Evolutionary conservation across 2,888 invertebrate species (phyloP), one percentile per base, ranked within the genome.

Genomic region (Rhamnusium bicolor): DNA sequence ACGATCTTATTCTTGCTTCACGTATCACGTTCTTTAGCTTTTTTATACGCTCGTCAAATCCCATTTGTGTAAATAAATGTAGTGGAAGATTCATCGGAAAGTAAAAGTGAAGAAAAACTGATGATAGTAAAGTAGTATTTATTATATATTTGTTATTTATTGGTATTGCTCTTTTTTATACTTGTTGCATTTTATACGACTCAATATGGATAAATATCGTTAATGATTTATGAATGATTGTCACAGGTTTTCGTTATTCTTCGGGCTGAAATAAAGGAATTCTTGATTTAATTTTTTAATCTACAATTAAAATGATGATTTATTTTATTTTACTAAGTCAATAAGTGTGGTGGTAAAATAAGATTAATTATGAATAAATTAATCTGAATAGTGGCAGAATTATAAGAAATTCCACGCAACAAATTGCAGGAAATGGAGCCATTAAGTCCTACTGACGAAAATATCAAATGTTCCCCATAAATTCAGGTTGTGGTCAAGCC

Each of bases 81-180:
- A 21, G 19, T 21, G 61, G 12, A 61, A 47, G 61, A 61, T 46
- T 40, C 19, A 61, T 7, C 5, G 10, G 40, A 62, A 19, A 71
- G 47, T 68, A 21, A 53, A 53, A 54, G 18, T 24, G 49, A 16
- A 47, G 21, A 54, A 58, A 60, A 60, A 58, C 14, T 10, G 5
- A 29, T 10, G 27, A 53, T 65, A 27, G 14, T 53, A 67, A 14
- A 56, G 19, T 67, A 40, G 54, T 67, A 51, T 53, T 53, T 66
- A 66, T 66, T 66, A 51, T 32, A 27, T 66, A 32, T 40, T 40
- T 46, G 27, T 67, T 67, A 67, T 67, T 67, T 67, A 67, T 56
- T 56, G 21, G 2, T 32, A 58, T 19, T 32, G 58, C n/a, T 24
- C 10, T 19, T 58, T 58, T 58, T 18, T 18, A 4, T 29, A 6